Percentiles rank a stretch among this genome's conserved stretches.
phyloP scores from a whole-genome alignment of 2,888 invertebrate species.

The Desoria tigrina region DNA sequence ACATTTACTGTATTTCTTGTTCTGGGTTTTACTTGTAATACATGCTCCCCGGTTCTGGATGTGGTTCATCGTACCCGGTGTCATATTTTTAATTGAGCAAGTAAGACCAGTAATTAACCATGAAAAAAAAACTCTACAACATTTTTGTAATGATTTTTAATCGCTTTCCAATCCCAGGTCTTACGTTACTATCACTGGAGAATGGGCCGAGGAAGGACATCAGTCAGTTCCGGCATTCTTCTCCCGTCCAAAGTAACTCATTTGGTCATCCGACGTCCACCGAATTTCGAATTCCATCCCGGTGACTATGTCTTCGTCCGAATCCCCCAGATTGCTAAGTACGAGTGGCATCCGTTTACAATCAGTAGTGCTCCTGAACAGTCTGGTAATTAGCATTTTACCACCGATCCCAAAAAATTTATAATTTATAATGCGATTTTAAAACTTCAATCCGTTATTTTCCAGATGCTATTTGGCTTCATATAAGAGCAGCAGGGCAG shows the following conservation, averaged over 20 bases:
- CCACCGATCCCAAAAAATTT: not conserved
- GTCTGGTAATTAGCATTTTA: conserved; percentile 64
- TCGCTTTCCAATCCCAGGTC: conserved; percentile 25
- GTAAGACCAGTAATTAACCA: conserved; percentile 58
- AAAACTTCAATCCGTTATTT: not conserved
- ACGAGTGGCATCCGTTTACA: conserved; percentile 97
- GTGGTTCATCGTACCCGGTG: conserved; percentile 84
- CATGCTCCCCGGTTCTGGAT: conserved; percentile 95
- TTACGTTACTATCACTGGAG: conserved; percentile 58
- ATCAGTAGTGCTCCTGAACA: conserved; percentile 94
- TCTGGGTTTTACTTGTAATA: conserved; percentile 78
- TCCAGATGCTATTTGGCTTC: conserved; percentile 89
- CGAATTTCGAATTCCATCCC: conserved; percentile 82
- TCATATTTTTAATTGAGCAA: conserved; percentile 76
- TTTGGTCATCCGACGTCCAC: conserved; percentile 81
- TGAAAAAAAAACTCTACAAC: not conserved
- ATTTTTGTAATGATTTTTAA: not conserved
- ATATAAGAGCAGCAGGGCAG: conserved; percentile 88
- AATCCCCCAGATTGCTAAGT: conserved; percentile 84
- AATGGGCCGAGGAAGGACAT: conserved; percentile 76
- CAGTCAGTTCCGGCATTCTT: conserved; percentile 82
- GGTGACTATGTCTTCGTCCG: conserved; percentile 94
- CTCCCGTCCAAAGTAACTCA: conserved; percentile 89
- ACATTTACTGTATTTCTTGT: conserved; percentile 82
- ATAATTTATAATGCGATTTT: not conserved